Base-by-base conservation (phyloP, 2,797 vertebrate species). In the Neoniphon sammara region DNA sequence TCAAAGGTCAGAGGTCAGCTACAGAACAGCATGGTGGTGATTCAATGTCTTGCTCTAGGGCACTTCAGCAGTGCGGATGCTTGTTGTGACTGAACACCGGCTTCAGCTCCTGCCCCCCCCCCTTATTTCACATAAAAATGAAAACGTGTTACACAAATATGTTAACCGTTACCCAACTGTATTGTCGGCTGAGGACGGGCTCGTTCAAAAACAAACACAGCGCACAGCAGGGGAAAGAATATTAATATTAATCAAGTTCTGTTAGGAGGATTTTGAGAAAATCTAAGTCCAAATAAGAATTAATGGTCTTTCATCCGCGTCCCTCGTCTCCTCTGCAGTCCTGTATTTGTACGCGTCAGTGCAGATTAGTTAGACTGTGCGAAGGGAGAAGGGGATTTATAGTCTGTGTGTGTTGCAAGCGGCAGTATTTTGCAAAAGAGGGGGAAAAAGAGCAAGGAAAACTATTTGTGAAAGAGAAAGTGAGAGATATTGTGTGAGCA, bases 191-290 rank as follows among this genome's bases (percentile, higher is more conserved):
- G 53, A 58, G 62, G 42, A 53, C 18, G 4, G 27, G 27, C 23
- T 4, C n/a, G 7, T 36, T 50, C 36, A 58, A 70, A 57, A 68
- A 55, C 20, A 80, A 70, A 70, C 42, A 36, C 4, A 58, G 30
- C 1, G 5, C 46, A 59, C 30, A 64, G 42, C 52, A 49, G 50
- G 20, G 46, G 59, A 30, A 42, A 25, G 44, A 34, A 75, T 50
- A 73, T 82, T 70, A 75, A 80, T 86, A 80, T 72, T 83, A 25
- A 86, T 87, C 72, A 0, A 73, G 71, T 59, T 74, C 49, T 60
- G 64, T 59, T 60, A 46, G 21, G 59, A 42, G 27, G 57, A 79
- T n/a, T 14, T 8, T 36, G 58, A 76, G 36, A 58, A 77, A 82
- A 56, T 36, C 34, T 36, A 50, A 63, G 20, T 71, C 59, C 47